A percentile compares a stretch with the other conserved stretches of the same genome.
These are phyloP conservation scores for Microcebus griseorufus DNA, from an alignment of 2,113 vertebrate genomes.

Conservation along the genomic window DNA sequence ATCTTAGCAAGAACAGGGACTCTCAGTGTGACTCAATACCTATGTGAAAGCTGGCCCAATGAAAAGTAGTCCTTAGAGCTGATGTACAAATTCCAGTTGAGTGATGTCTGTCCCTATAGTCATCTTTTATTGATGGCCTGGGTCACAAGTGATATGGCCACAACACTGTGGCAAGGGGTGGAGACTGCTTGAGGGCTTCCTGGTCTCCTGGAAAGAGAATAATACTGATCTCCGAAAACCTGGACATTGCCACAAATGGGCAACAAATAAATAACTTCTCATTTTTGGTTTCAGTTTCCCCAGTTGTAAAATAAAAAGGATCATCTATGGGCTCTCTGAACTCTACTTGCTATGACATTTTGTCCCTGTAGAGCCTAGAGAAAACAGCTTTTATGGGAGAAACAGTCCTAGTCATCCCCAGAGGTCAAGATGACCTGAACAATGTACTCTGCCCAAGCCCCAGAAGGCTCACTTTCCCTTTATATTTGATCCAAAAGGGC, in stretches of 20 bases:
- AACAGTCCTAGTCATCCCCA: background rate
- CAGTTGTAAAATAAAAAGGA: constrained; percentile 18
- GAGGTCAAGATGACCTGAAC: constrained; percentile 53
- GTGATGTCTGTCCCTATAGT: background rate
- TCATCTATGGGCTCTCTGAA: background rate
- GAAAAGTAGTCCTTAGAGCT: background rate
- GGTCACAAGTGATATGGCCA: background rate
- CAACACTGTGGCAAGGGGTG: background rate
- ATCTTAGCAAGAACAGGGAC: background rate
- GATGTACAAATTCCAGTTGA: background rate
- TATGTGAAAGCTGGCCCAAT: background rate
- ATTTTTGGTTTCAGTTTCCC: background rate
- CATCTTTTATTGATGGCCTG: background rate
- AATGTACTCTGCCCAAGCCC: background rate
- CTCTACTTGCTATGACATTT: background rate
- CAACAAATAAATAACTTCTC: background rate
- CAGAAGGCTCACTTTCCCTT: background rate
- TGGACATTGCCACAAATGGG: background rate
- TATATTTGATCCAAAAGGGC: constrained; percentile 34
- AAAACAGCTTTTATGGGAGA: constrained; percentile 52
- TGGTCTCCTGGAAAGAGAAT: background rate
- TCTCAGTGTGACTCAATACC: background rate
- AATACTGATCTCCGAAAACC: background rate
- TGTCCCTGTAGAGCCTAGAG: background rate
- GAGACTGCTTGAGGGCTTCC: background rate